These are phyloP conservation scores for Drosophila hydei DNA, from an alignment of 1,140 invertebrate genomes.

Conservation along the genomic window DNA sequence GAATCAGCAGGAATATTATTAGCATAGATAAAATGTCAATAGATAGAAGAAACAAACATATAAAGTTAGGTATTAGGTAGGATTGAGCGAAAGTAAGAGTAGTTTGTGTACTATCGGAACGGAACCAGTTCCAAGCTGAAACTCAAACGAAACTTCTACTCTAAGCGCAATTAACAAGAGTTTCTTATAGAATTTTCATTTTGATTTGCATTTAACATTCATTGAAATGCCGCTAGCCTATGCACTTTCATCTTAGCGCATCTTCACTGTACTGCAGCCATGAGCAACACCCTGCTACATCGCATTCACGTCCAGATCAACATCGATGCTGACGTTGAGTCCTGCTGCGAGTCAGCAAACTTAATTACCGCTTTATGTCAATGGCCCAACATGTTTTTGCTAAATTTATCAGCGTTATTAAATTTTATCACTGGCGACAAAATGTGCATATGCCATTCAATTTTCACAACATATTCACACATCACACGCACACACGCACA, in stretches of 20 bases:
- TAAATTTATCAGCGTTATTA: conserved; percentile 83
- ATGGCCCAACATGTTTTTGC: conserved; percentile 82
- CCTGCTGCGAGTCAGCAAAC: conserved; percentile 67
- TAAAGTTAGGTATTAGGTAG: too few relatives aligned
- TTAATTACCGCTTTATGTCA: conserved; percentile 83
- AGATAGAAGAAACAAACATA: too few relatives aligned
- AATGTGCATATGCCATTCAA: conserved; percentile 82
- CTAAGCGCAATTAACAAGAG: too few relatives aligned
- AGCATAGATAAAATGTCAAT: too few relatives aligned
- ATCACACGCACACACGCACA: conserved; percentile 52
- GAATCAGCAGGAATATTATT: too few relatives aligned
- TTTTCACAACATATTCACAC: conserved; percentile 81
- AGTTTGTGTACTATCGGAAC: too few relatives aligned
- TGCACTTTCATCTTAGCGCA: not conserved
- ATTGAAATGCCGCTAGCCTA: not conserved
- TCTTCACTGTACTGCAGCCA: conserved; percentile 25
- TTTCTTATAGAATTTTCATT: not conserved
- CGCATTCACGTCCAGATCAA: not conserved
- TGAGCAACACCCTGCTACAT: conserved; percentile 11
- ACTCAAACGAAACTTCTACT: too few relatives aligned
- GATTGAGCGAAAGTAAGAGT: too few relatives aligned
- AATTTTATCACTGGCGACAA: conserved; percentile 83
- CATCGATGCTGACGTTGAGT: not conserved
- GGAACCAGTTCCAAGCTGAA: too few relatives aligned
- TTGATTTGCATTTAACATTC: not conserved